Percentiles rank a stretch among this genome's conserved stretches.
These are phyloP conservation scores for Temnothorax ravouxi DNA, from an alignment of 2,888 invertebrate genomes.

Conservation along the genomic window DNA sequence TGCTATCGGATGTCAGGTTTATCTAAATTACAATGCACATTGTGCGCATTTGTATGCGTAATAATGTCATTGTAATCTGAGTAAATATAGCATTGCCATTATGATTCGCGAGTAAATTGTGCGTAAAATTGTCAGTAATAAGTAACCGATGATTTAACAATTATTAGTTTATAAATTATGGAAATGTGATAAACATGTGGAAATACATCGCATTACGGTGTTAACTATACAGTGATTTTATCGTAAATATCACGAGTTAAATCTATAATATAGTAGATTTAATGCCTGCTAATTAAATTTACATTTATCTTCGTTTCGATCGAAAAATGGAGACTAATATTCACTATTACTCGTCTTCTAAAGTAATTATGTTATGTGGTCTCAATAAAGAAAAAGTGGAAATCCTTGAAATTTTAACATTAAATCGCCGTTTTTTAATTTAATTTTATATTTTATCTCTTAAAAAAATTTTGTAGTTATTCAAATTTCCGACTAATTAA, in stretches of 20 bases:
- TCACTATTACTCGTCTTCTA: not conserved
- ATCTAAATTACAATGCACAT: conserved; percentile 44
- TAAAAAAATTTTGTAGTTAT: too few relatives aligned
- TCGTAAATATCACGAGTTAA: not conserved
- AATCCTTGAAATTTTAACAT: not conserved
- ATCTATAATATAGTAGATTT: not conserved
- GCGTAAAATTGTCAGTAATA: conserved; percentile 46
- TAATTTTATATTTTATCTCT: not conserved
- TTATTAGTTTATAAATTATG: conserved; percentile 51
- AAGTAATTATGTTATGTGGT: not conserved
- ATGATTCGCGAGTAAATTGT: conserved; percentile 27
- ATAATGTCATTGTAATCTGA: conserved; percentile 42
- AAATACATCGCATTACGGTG: conserved; percentile 32
- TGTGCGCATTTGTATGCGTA: conserved; percentile 27
- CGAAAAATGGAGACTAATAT: not conserved
- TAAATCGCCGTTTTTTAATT: not conserved
- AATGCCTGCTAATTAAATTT: conserved; percentile 24
- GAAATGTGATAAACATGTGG: conserved; percentile 41
- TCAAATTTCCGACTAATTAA: not conserved
- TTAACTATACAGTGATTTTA: conserved; percentile 18
- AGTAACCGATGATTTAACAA: conserved; percentile 39
- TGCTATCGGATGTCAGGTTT: conserved; percentile 24
- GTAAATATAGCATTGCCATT: conserved; percentile 37
- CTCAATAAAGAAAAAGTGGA: not conserved
- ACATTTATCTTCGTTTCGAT: conserved; percentile 10